phyloP scores from a whole-genome alignment of 2,797 vertebrate genomes.

The Glyptemys insculpta region DNA sequence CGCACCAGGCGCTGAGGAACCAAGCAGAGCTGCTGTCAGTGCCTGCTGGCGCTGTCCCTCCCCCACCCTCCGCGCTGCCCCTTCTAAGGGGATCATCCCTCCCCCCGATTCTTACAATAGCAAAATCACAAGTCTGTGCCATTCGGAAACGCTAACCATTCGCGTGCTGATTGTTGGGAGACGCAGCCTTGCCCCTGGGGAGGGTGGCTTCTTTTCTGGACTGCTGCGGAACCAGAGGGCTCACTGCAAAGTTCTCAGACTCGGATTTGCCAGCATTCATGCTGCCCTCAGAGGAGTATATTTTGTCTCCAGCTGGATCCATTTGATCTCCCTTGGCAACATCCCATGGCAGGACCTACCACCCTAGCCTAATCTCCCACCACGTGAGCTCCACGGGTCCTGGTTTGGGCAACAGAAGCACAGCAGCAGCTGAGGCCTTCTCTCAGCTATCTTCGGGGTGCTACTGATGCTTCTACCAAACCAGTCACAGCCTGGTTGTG shows the following conservation, averaged over 20 bases:
- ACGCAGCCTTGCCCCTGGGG: accelerated
- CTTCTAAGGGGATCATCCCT: accelerated
- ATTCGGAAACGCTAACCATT: conserved; percentile 61
- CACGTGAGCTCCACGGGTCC: not conserved
- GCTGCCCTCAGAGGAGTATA: not conserved
- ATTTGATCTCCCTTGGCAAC: not conserved
- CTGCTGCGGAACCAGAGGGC: accelerated
- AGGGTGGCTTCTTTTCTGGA: not conserved
- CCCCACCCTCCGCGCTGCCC: not conserved
- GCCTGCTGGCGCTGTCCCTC: not conserved
- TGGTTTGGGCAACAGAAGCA: not conserved
- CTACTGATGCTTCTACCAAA: accelerated
- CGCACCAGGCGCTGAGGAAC: conserved; percentile 90
- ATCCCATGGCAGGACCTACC: not conserved
- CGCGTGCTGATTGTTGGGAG: conserved; percentile 75
- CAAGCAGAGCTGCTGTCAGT: conserved; percentile 22
- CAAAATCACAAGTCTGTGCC: accelerated
- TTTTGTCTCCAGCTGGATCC: not conserved
- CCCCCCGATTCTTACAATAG: not conserved
- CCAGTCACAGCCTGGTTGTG: not conserved
- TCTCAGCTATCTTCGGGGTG: accelerated
- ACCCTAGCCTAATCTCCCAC: not conserved
- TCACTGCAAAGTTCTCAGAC: accelerated
- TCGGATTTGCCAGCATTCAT: conserved; percentile 70
- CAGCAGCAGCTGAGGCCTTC: not conserved